phyloP scores from a whole-genome alignment of 2,113 vertebrate species.

The Salvator merianae region DNA sequence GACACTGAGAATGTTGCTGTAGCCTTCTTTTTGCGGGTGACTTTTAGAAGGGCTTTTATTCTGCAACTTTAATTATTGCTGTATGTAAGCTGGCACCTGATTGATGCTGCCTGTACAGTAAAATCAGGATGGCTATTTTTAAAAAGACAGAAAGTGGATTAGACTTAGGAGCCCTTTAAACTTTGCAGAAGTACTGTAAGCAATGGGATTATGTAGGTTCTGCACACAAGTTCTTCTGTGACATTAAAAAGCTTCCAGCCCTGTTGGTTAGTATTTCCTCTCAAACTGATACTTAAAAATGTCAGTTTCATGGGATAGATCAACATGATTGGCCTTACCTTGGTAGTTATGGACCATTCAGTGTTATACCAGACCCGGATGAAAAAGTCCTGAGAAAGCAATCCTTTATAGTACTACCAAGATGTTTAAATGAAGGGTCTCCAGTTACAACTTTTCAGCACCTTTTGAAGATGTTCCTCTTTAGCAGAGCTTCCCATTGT shows the following conservation, averaged over 20 bases:
- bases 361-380: not conserved
- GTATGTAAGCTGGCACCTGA: constrained; percentile 12
- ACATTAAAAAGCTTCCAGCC: not conserved
- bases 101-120: not conserved
- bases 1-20: not conserved
- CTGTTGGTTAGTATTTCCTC: not conserved
- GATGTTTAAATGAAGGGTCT: not conserved
- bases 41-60: constrained; percentile 8
- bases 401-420: not conserved
- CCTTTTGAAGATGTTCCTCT: too few relatives aligned
- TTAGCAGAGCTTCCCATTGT: too few relatives aligned
- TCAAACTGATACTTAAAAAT: not conserved
- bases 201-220: not conserved
- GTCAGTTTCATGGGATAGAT: not conserved
- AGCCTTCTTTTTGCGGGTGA: not conserved
- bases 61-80: constrained; percentile 1
- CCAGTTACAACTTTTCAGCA: too few relatives aligned
- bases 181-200: too few relatives aligned
- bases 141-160: not conserved
- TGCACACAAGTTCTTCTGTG: not conserved
- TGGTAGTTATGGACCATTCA: not conserved
- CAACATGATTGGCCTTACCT: not conserved
- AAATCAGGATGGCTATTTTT: not conserved
- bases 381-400: not conserved
- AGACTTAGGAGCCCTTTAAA: not conserved